These are phyloP conservation scores for Nomada lathburiana DNA, from an alignment of 2,888 invertebrate species.

Conservation along the genomic window DNA sequence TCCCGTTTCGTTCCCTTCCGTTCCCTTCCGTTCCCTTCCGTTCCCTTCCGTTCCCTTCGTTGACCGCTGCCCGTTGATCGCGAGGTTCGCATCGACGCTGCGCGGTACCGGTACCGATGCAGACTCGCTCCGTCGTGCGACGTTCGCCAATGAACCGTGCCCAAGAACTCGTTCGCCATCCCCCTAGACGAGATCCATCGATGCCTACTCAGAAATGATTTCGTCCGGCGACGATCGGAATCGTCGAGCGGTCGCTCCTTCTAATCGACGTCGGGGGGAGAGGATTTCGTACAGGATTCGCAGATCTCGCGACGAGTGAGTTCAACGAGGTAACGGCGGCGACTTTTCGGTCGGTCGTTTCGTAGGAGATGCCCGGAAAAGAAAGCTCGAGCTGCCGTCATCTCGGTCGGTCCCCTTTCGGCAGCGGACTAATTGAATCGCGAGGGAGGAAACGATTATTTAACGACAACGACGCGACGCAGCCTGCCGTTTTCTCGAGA, in stretches of 20 bases:
- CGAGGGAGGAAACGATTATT: slow-evolving; percentile 59
- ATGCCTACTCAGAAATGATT: too few relatives aligned
- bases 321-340: slow-evolving; percentile 64
- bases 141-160: not conserved
- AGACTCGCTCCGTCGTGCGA: slow-evolving; percentile 8
- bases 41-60: not conserved
- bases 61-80: not conserved
- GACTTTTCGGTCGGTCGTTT: slow-evolving; percentile 23
- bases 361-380: slow-evolving; percentile 26
- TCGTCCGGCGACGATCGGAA: too few relatives aligned
- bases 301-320: slow-evolving; percentile 59
- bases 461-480: slow-evolving; percentile 61
- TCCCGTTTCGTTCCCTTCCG: not conserved
- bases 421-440: slow-evolving; percentile 54
- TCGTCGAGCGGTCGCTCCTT: not conserved
- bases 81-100: slow-evolving; percentile 3
- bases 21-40: not conserved
- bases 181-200: not conserved
- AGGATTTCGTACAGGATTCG: not conserved
- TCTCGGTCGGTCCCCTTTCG: slow-evolving; percentile 17
- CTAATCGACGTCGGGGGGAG: not conserved
- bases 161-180: too few relatives aligned
- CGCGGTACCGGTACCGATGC: slow-evolving; percentile 1
- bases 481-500: slow-evolving; percentile 60
- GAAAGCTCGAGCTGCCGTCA: slow-evolving; percentile 7